Percentiles rank a stretch among this genome's conserved stretches.
Conservation (phyloP, 2,888 invertebrate genomes). For the Cantharis lateralis region DNA sequence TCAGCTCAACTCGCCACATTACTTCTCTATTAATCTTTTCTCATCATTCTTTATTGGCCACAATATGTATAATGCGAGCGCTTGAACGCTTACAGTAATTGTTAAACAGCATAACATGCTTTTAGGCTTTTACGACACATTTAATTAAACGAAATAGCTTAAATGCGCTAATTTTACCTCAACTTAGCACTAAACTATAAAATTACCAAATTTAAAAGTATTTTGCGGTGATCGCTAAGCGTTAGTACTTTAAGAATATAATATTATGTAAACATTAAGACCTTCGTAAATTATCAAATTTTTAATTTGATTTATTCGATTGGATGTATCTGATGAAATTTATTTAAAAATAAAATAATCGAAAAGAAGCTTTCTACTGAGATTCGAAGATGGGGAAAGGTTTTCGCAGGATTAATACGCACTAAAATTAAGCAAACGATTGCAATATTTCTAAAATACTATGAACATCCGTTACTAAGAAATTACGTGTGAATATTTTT, state of each 20-base stretch:
- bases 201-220: background rate
- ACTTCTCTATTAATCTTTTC: background rate
- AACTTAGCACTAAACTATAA: background rate
- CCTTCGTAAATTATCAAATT: too few species aligned
- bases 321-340: too few species aligned
- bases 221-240: background rate
- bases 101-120: background rate
- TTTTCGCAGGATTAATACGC: too few species aligned
- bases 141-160: background rate
- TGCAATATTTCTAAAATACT: too few species aligned
- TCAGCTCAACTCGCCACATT: background rate
- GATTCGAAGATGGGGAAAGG: too few species aligned
- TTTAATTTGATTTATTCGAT: too few species aligned
- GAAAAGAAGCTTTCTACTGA: too few species aligned
- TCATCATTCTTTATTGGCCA: background rate
- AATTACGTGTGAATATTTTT: too few species aligned
- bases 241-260: background rate
- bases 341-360: too few species aligned
- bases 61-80: background rate
- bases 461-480: too few species aligned
- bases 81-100: background rate
- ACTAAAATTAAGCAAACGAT: too few species aligned
- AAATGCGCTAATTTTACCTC: background rate
- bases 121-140: background rate
- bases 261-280: too few species aligned